Evolutionary conservation across 2,797 vertebrate species (phyloP).

Genomic region (Aeoliscus strigatus): DNA sequence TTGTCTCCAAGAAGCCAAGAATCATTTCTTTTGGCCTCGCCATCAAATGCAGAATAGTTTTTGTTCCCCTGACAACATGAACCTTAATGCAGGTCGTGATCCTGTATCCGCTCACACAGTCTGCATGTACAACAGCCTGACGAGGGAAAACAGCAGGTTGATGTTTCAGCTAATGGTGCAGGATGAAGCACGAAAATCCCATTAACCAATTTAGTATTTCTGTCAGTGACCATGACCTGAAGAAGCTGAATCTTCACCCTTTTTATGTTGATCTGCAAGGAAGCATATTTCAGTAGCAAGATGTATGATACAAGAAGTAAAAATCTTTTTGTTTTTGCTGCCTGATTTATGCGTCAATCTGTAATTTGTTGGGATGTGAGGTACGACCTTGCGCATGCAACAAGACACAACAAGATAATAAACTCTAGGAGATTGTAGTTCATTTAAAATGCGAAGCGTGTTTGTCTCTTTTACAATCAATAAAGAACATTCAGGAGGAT

Average conservation of each 20-base stretch:
- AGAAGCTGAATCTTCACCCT: too few relatives aligned
- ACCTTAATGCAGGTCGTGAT: constrained; percentile 65
- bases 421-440: constrained; percentile 23
- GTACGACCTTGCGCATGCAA: constrained; percentile 33
- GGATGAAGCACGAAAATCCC: too few relatives aligned
- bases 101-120: constrained; percentile 57
- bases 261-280: too few relatives aligned
- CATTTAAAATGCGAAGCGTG: constrained; percentile 52
- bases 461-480: constrained; percentile 36
- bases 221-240: too few relatives aligned
- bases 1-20: too few relatives aligned
- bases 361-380: constrained; percentile 43
- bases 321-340: too few relatives aligned
- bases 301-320: too few relatives aligned
- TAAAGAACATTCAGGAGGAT: constrained; percentile 5
- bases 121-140: constrained; percentile 34
- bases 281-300: too few relatives aligned
- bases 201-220: too few relatives aligned
- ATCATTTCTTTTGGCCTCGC: too few relatives aligned
- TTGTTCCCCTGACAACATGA: constrained; percentile 61
- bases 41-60: constrained; percentile 29
- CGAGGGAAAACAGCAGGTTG: background rate
- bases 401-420: constrained; percentile 22
- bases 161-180: too few relatives aligned
- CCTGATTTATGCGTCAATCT: constrained; percentile 32